phyloP scores from a whole-genome alignment of 2,113 vertebrate genomes.

The Camelus bactrianus region DNA sequence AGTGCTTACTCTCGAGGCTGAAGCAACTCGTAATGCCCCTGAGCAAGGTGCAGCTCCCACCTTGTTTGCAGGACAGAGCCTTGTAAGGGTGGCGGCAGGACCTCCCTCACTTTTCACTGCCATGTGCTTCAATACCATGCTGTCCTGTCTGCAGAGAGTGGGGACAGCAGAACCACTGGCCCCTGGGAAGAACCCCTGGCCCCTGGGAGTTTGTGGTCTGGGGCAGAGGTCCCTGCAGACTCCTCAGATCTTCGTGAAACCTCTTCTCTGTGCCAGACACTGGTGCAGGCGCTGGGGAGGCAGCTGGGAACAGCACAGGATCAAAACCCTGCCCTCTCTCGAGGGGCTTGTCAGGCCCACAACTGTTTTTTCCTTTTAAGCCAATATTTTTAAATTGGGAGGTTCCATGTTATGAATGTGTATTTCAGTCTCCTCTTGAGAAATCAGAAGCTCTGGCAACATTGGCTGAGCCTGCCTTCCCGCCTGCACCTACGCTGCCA shows the following conservation, averaged over 20 bases:
- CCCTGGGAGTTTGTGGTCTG: not conserved
- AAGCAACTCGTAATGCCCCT: not conserved
- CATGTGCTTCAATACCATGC: accelerated
- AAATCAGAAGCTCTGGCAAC: slow-evolving; percentile 6
- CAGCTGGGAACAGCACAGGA: not conserved
- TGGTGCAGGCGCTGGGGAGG: not conserved
- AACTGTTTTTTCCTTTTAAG: not conserved
- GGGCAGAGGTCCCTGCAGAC: not conserved
- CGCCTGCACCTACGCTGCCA: not conserved
- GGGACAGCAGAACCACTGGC: not conserved
- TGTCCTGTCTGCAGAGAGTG: not conserved
- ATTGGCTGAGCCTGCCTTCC: not conserved
- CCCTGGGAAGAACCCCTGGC: not conserved
- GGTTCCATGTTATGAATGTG: not conserved
- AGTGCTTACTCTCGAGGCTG: accelerated
- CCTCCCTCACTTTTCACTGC: not conserved
- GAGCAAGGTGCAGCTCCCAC: not conserved
- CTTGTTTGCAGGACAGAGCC: not conserved
- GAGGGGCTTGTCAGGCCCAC: not conserved
- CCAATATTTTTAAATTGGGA: slow-evolving; percentile 52
- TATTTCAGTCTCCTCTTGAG: not conserved
- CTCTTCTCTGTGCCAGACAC: accelerated
- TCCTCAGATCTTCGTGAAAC: not conserved
- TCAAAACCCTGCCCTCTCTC: not conserved
- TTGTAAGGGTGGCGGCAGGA: not conserved